Evolutionary conservation across 2,113 vertebrate genomes (phyloP), one percentile per base, ranked within the genome.

Genomic region (Noctilio leporinus): DNA sequence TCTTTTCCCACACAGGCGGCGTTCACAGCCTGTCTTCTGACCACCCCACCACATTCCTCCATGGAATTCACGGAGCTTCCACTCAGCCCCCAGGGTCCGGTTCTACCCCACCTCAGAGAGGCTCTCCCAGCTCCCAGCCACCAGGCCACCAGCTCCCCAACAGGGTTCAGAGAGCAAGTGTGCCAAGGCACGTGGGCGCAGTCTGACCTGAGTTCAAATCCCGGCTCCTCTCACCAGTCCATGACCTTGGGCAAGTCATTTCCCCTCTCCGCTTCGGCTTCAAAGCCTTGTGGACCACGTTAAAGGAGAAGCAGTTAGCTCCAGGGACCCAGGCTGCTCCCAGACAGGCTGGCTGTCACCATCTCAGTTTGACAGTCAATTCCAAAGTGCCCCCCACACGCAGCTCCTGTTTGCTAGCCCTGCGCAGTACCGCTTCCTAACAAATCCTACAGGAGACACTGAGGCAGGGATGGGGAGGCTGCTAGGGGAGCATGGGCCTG

Each of bases 131-230:
- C 7, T 12, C 57, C 49, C 51, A 10, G n/a, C 24, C n/a, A 0
- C 2, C 16, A 62, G 24, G 45, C 15, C 5, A 16, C 49, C 49
- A 12, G 51, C 45, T 24, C 11, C 57, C 43, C 19, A 6, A 35
- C 2, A 1, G 4, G 65, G 30, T 45, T 57, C 62, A 17, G 0
- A 2, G 62, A 78, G 72, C 6, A 4, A 24, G 45, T 2, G 11
- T 1, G 1, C n/a, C 0, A 30, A 28, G 78, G 38, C 4, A 0
- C 2, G 0, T 14, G 7, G 26, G 9, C 40, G 43, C 17, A 2
- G 33, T 4, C 53, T 70, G 87, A 20, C 75, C 47, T 33, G 62
- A 43, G 28, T 78, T 80, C 91, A 55, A 73, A 77, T 16, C 86
- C 49, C 49, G 20, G 45, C 3, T 24, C 67, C n/a, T 26, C 67